Evolutionary conservation across 2,888 invertebrate species (phyloP).

Genomic region (Dryomyza anilis): DNA sequence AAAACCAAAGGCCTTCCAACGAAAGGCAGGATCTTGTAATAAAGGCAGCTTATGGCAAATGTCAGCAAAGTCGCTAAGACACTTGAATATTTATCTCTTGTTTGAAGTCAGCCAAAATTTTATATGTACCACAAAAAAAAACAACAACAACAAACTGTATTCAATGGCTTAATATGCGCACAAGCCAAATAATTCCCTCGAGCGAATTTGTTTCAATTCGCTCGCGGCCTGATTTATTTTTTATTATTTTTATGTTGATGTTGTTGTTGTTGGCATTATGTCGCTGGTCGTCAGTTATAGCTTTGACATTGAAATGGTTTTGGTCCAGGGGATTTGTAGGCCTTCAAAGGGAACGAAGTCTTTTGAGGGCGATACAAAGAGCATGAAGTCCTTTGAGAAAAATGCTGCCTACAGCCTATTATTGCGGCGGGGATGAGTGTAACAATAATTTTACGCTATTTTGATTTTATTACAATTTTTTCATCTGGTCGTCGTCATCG

Average conservation of each 20-base stretch:
- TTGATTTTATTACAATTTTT: slow-evolving; percentile 13
- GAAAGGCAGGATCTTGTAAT: no score
- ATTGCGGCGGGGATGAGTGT: neutral
- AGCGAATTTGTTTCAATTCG: slow-evolving; percentile 15
- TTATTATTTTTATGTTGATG: neutral
- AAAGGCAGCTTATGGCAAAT: no score
- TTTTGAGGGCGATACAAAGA: no score
- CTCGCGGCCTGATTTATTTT: neutral
- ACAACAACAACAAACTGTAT: neutral
- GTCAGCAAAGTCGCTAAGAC: no score
- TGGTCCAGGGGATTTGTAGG: no score
- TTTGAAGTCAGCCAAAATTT: no score
- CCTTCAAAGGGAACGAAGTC: no score
- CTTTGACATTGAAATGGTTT: no score
- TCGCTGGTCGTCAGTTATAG: neutral
- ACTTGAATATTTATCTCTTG: no score
- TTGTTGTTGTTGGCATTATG: neutral
- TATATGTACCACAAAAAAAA: neutral
- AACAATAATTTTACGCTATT: slow-evolving; percentile 11
- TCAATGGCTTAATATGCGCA: slow-evolving; percentile 15
- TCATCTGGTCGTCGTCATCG: neutral
- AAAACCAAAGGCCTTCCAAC: no score
- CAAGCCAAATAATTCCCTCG: neutral
- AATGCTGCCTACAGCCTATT: no score
- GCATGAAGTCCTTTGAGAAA: no score